Evolutionary conservation across 2,113 vertebrate species (phyloP), one percentile per base, ranked within the genome.

Genomic region (Illadopsis cleaveri): DNA sequence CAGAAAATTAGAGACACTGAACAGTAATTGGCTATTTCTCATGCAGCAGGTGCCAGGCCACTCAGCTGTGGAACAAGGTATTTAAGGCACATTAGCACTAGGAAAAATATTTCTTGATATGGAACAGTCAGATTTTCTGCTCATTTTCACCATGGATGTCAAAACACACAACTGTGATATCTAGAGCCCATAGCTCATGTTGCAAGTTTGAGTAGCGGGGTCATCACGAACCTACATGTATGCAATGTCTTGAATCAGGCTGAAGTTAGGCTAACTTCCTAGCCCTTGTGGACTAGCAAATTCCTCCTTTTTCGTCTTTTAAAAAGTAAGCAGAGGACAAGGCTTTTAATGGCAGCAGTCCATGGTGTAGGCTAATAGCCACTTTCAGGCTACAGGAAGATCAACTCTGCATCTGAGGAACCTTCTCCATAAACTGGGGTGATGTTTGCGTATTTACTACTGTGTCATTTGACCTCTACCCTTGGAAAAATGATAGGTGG

Each of bases 21-120:
- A 97, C 98, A 98, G 98, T 99, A 99, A 99, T 99, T 99, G 99
- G 99, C 99, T 99, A 98, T 98, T 99, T 99, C 98, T 99, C 98
- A 99, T 99, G 99, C 99, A 99, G 99, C 99, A 99, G 99, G 99
- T 99, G 99, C 99, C 99, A 99, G 98, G 98, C 98, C 98, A 99
- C 99, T 99, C 99, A 99, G 99, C 99, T 99, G 99, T 99, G 99
- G 99, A 99, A 99, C 99, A 99, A 99, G 99, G 99, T 99, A 99
- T 99, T 99, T 99, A 99, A 99, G 99, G 99, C 99, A 97, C 98
- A 99, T 99, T 99, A 99, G 99, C 98, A 98, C 98, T 98, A 98
- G 98, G 99, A 98, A 99, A 99, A 99, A 99, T 99, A 99, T 98
- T 99, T 99, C 99, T 99, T 99, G 98, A 99, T 99, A 99, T 99